Conservation (phyloP, 2,113 vertebrate genomes). For the Tachysurus fulvidraco region DNA sequence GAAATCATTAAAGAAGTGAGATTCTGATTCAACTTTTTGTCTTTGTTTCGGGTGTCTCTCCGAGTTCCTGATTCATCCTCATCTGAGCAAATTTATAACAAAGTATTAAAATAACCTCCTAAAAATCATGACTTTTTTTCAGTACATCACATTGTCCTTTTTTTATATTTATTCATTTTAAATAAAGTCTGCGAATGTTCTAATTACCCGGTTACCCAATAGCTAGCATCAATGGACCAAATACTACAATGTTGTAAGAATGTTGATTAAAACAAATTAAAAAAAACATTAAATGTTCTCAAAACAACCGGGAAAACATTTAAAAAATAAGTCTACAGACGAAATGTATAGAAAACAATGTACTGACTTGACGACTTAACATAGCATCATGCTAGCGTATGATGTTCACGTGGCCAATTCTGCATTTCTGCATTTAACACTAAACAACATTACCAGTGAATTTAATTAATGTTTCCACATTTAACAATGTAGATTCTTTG, state of each 20-base stretch:
- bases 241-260: background rate
- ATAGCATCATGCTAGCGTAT: background rate
- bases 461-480: background rate
- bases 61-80: too few species aligned
- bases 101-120: background rate
- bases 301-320: background rate
- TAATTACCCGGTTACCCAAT: background rate
- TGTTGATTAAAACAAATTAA: background rate
- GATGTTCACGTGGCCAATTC: background rate
- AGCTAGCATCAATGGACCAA: background rate
- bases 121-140: background rate
- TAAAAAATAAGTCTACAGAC: background rate
- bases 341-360: background rate
- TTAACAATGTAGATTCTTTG: background rate
- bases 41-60: too few species aligned
- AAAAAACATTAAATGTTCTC: background rate
- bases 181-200: background rate
- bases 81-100: too few species aligned
- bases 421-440: background rate
- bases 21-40: too few species aligned
- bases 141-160: background rate
- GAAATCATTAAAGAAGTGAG: too few species aligned
- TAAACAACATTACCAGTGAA: background rate
- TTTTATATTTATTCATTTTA: background rate
- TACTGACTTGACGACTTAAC: background rate